These are phyloP conservation scores for Tryphoninae sp. DNA, from an alignment of 2,888 invertebrate genomes.

Conservation along the genomic window DNA sequence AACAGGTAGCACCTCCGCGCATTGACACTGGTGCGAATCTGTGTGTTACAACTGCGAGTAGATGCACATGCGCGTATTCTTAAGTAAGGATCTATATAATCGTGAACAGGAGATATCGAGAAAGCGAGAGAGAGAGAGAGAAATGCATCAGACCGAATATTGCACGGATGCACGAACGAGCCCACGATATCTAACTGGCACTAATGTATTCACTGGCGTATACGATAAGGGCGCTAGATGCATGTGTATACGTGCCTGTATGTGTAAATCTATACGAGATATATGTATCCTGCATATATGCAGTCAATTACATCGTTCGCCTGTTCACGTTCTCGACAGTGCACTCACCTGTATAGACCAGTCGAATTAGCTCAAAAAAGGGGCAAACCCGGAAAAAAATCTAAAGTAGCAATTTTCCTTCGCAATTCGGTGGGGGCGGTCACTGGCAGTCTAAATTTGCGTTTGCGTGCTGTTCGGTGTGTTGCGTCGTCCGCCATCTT, in stretches of 20 bases:
- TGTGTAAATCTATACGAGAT: conserved; percentile 21
- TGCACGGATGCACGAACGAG: conserved; percentile 29
- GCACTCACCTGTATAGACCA: background rate
- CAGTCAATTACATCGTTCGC: conserved; percentile 28
- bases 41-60: conserved; percentile 36
- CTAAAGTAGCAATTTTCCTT: no score
- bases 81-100: background rate
- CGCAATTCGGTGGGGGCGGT: no score
- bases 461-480: no score
- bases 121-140: conserved; percentile 2
- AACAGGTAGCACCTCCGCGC: conserved; percentile 62
- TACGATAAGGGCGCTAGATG: conserved; percentile 7
- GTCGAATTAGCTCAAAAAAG: no score
- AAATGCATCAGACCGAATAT: conserved; percentile 53
- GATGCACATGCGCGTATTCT: conserved; percentile 4
- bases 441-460: no score
- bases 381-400: no score
- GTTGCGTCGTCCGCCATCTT: no score
- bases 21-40: conserved; percentile 63
- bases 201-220: conserved; percentile 50
- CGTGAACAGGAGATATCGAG: background rate
- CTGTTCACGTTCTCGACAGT: conserved; percentile 10
- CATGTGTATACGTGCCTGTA: background rate
- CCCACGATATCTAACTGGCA: conserved; percentile 46
- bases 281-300: conserved; percentile 29